Evolutionary conservation across 2,113 vertebrate species (phyloP).

Genomic region (Misgurnus anguillicaudatus): DNA sequence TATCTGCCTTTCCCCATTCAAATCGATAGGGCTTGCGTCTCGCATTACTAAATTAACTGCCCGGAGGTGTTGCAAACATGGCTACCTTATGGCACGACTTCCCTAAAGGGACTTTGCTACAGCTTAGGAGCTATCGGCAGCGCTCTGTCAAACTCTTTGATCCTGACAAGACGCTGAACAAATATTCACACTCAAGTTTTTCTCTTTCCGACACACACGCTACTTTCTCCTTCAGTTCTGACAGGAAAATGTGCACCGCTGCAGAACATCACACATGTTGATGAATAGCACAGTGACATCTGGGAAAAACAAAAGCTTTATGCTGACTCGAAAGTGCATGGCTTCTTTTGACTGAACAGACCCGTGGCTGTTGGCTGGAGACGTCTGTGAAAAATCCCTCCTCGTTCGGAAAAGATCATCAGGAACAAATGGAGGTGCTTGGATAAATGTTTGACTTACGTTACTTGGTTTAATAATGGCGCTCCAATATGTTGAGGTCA

Average conservation of each 20-base stretch:
- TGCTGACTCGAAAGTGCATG: constrained; percentile 18
- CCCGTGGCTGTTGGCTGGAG: neutral
- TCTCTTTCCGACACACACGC: constrained; percentile 59
- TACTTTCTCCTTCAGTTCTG: constrained; percentile 59
- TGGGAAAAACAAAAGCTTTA: constrained; percentile 21
- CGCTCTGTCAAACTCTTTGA: constrained; percentile 62
- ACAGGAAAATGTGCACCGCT: constrained; percentile 57
- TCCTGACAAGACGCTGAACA: constrained; percentile 61
- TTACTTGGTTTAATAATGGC: neutral
- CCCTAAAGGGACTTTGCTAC: too few species aligned
- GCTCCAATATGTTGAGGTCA: too few species aligned
- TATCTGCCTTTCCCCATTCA: too few species aligned
- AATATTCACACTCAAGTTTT: constrained; percentile 66
- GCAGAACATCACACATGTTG: neutral
- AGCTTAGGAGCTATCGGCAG: constrained; percentile 62
- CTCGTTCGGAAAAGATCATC: neutral
- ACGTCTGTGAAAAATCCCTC: neutral
- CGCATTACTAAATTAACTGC: too few species aligned
- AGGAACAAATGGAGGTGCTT: constrained; percentile 8
- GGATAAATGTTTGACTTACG: neutral
- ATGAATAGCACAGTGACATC: constrained; percentile 30
- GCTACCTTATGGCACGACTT: too few species aligned
- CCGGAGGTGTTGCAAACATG: too few species aligned
- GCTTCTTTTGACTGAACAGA: neutral
- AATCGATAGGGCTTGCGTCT: too few species aligned